These are phyloP conservation scores for Abscondita cerata DNA, from an alignment of 2,888 invertebrate genomes.

Conservation along the genomic window DNA sequence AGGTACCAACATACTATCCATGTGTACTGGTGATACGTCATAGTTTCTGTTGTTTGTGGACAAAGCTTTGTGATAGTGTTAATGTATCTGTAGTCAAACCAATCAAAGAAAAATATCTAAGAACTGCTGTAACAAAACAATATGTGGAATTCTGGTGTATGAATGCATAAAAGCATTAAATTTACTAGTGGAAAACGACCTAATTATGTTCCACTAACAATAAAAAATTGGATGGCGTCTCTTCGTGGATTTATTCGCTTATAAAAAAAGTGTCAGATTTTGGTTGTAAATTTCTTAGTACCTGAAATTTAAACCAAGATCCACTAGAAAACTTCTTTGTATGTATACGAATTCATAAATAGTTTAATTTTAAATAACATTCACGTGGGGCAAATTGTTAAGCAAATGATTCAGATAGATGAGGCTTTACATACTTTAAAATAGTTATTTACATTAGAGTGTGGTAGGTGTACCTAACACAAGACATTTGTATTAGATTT, in stretches of 20 bases:
- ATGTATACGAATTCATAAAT: neutral
- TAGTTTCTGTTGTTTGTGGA: neutral
- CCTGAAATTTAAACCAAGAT: neutral
- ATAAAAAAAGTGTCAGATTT: neutral
- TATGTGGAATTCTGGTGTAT: neutral
- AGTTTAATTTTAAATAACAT: no score
- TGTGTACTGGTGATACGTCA: neutral
- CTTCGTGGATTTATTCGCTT: neutral
- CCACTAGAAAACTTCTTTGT: neutral
- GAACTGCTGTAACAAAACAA: neutral
- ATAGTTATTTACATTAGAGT: no score
- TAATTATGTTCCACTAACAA: neutral
- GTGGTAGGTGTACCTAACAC: no score
- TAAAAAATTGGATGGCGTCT: neutral
- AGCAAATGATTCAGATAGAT: no score
- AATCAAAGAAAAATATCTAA: no score
- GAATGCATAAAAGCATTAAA: neutral
- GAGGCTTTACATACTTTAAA: no score
- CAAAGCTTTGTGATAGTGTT: neutral
- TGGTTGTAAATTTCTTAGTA: neutral
- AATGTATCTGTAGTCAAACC: neutral
- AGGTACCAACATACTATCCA: neutral
- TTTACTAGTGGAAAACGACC: neutral
- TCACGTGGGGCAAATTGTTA: no score
- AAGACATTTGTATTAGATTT: no score